Base-by-base conservation (phyloP, 2,888 invertebrate genomes). In the Agrochola lota region DNA sequence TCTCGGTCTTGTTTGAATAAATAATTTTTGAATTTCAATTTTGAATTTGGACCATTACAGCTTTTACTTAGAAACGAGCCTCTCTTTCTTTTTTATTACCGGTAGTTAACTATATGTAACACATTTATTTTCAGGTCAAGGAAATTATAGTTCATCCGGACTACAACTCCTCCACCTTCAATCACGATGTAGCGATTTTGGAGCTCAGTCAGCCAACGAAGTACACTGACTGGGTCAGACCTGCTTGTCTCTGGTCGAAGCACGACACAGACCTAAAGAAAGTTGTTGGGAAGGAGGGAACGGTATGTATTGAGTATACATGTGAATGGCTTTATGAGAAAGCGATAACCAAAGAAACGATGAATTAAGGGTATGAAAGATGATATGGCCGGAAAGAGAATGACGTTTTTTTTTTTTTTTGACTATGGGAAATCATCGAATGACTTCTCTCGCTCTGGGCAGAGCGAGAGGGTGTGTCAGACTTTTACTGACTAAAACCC, bases 221-320 rank as follows among this genome's bases (percentile, higher is more conserved):
- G 20, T 97, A 97, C 89, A 96, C 96, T 0, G 96, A 96, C 80
- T 97, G 95, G 89, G 97, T 97, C 60, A 93, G 97, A 35, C 97
- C 97, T 0, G 96, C 97, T 20, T 98, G 98, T 87, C 94, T 97
- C 20, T 97, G 97, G 97, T 95, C 96, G 0, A 97, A 59, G 8
- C 35, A 96, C 26, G 92, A 93, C 85, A 75, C 90, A 93, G 75
- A 95, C 15, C 90, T 97, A 6, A 92, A 88, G 43, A 92, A 94
- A 68, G 94, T 97, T 68, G 93, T 97, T 52, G 96, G 95, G n/a
- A 94, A 94, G 88, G 95, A 94, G 76, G 97, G 97, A 83, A 95
- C 95, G 72, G 97, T 77, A 60, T 43, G 95, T 82, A 77, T 67
- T 76, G 7, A 68, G 49, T 30, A 6, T 49, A 23, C 43, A 52